Conservation (phyloP, 2,797 vertebrate species). For the Austrolebias charrua region DNA sequence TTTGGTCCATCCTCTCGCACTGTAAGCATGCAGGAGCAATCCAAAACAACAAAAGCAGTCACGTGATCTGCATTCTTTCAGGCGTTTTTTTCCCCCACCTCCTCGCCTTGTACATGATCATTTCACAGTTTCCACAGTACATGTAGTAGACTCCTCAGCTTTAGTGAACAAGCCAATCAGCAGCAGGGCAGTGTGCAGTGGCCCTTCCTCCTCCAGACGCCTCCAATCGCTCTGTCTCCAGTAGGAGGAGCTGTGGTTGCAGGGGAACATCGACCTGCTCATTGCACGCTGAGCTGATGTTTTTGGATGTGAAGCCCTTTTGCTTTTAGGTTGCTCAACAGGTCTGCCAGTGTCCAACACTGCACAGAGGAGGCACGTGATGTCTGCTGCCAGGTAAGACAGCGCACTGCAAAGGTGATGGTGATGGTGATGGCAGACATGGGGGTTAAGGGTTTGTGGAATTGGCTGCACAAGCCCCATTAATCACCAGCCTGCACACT, state of each 20-base stretch:
- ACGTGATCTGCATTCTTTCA: constrained; percentile 19
- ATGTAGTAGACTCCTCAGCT: no score
- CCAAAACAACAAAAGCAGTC: constrained; percentile 12
- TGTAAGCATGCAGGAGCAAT: not conserved
- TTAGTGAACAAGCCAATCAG: constrained; percentile 48
- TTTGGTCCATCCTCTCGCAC: not conserved
- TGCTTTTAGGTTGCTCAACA: constrained; percentile 61
- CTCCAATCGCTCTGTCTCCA: constrained; percentile 53
- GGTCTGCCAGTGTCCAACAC: constrained; percentile 50
- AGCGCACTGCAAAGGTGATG: not conserved
- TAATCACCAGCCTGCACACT: constrained; percentile 37
- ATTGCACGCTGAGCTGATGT: constrained; percentile 41
- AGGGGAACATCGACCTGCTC: constrained; percentile 50
- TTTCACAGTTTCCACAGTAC: no score
- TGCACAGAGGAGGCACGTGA: constrained; percentile 52
- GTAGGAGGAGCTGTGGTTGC: constrained; percentile 46
- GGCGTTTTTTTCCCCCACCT: fast-evolving
- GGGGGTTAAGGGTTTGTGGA: constrained; percentile 16
- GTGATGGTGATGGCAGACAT: constrained; percentile 1
- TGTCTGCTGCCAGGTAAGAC: constrained; percentile 78
- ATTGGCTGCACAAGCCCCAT: constrained; percentile 34
- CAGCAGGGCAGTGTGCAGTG: constrained; percentile 3
- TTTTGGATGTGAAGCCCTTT: constrained; percentile 35
- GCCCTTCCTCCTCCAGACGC: constrained; percentile 38
- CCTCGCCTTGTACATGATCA: no score